Evolutionary conservation across 2,797 vertebrate species (phyloP), one percentile per base, ranked within the genome.

Genomic region (Lutjanus argentimaculatus): DNA sequence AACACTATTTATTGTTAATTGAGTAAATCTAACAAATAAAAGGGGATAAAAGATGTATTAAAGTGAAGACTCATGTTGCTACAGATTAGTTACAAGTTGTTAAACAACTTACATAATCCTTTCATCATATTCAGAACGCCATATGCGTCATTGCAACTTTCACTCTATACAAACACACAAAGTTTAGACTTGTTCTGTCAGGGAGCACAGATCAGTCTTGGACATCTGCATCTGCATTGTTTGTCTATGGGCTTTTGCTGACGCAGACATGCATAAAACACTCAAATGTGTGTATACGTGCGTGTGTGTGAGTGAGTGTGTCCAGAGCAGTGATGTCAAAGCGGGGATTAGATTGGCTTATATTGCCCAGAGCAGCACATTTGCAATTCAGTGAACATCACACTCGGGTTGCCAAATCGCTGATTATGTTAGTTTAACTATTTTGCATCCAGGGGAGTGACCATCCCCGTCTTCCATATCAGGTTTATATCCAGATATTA

Each of bases 321-420:
- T 85, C 75, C 83, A 84, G 84, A 79, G 88, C 93, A 48, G 61
- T 86, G 89, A 91, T 88, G 90, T 92, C 91, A 93, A 90, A 92
- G 88, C 80, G 80, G 86, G 90, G 89, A 93, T 92, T 91, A 93
- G 85, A 84, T 88, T 87, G 92, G 89, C 58, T 92, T 92, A 90
- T 87, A 76, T 85, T 87, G 87, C 84, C 85, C 75, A 75, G 76
- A 86, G 91, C 89, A 74, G 84, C 88, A 78, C 88, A 89, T 91
- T 93, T 90, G 79, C 83, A 84, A 89, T 88, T 87, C 86, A 89
- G 67, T 84, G 71, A 86, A 79, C 85, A 84, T 88, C 76, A 66
- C 87, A 53, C 75, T 80, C 30, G 15, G 58, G 61, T 80, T 85
- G 79, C 85, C 88, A 92, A 93, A 88, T 79, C 57, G 36, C 79